Percentiles rank a stretch among this genome's conserved stretches.
Evolutionary conservation across 2,797 vertebrate genomes (phyloP).

Genomic region (Rousettus madagascariensis): DNA sequence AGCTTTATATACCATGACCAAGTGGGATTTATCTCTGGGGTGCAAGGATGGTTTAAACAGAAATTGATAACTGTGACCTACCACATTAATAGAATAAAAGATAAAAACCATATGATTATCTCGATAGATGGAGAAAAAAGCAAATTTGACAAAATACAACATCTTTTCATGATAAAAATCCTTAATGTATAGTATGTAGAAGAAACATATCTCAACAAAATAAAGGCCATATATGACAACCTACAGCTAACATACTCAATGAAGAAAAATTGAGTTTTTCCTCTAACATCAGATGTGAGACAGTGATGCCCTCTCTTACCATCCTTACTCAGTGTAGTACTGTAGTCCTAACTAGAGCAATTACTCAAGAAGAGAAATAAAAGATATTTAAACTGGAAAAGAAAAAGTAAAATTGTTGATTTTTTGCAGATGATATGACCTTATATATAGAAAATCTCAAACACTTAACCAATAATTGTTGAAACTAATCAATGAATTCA

Average conservation of each 20-base stretch:
- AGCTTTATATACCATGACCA: neutral
- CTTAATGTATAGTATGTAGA: neutral
- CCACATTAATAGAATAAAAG: neutral
- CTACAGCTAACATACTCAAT: neutral
- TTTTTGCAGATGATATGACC: neutral
- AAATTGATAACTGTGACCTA: neutral
- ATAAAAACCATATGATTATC: neutral
- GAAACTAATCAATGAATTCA: neutral
- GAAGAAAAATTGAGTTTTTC: neutral
- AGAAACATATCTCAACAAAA: neutral
- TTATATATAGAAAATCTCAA: neutral
- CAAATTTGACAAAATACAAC: neutral
- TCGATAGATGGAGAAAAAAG: neutral
- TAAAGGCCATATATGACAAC: neutral
- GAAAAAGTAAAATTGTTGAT: neutral
- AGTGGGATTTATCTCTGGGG: neutral
- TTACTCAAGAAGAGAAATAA: neutral
- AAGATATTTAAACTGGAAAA: neutral
- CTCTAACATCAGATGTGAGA: neutral
- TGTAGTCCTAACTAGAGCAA: neutral
- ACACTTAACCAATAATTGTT: neutral
- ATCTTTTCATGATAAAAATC: neutral
- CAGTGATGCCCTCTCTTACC: neutral
- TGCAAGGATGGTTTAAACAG: neutral
- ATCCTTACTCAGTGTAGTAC: neutral